Conservation (phyloP, 2,888 invertebrate genomes). For the Drosophila crucigera region DNA sequence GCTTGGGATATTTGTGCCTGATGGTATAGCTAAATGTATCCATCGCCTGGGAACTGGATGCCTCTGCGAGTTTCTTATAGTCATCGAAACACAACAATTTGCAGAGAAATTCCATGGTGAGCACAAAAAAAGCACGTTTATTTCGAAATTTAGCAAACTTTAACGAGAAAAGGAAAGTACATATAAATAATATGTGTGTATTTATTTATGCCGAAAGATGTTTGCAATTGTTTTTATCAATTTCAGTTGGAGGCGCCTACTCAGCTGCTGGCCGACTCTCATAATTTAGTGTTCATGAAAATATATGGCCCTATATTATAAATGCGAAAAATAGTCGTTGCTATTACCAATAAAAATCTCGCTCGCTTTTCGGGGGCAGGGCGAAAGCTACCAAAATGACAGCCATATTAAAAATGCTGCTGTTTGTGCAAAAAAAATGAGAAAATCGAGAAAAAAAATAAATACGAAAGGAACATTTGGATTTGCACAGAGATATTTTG, state of each 20-base stretch:
- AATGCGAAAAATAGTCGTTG: conserved; percentile 76
- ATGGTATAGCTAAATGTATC: conserved; percentile 42
- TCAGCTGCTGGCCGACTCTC: conserved; percentile 33
- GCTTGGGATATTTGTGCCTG: conserved; percentile 54
- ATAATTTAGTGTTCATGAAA: conserved; percentile 80
- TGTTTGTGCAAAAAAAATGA: conserved; percentile 67
- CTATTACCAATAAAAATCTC: conserved; percentile 66
- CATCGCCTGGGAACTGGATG: neutral
- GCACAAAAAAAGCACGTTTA: neutral
- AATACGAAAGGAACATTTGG: conserved; percentile 51
- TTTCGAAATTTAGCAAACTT: conserved; percentile 21
- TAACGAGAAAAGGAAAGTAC: neutral
- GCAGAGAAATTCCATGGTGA: conserved; percentile 36
- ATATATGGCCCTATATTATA: conserved; percentile 73
- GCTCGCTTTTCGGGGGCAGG: conserved; percentile 7
- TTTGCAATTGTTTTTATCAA: conserved; percentile 40
- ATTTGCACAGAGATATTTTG: conserved; percentile 65
- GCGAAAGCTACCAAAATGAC: conserved; percentile 51
- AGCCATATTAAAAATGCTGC: conserved; percentile 78
- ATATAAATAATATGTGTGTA: neutral
- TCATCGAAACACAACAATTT: conserved; percentile 21
- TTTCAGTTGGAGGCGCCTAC: conserved; percentile 50
- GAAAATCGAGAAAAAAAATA: neutral
- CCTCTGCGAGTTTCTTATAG: neutral
- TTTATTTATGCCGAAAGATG: conserved; percentile 4